Base-by-base conservation (phyloP, 1,140 invertebrate species). In the Scaptomyza pallida region DNA sequence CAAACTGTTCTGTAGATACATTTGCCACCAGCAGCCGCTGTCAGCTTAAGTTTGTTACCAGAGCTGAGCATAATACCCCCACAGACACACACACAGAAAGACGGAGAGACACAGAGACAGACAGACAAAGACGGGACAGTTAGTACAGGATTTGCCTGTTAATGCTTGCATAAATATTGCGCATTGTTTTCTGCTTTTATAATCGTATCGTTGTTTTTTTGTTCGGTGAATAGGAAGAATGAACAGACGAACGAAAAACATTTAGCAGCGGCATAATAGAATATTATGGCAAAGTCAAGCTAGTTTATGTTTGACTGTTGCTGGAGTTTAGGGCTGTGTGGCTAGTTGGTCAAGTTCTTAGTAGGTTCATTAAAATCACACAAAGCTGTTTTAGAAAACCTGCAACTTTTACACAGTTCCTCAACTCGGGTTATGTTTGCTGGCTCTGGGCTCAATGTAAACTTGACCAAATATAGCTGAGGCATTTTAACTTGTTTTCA, bases 311-410 rank as follows among this genome's bases (percentile, higher is more conserved):
- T 74, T 81, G 72, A 67, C 75, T 76, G 70, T 26, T 26, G 55
- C 43, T 72, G 2, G 51, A 6, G 5, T 26, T 55, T 55, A 26
- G 37, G 52, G 52, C 51, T 23, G 33, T 30, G 40, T 72, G 67
- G 50, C 48, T 30, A 50, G 44, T 44, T 72, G 73, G 62, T 77
- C 62, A 64, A 75, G 80, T 65, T 77, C 78, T 85, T 74, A 85
- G 81, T 81, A 72, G 77, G 61, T 86, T 86, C 82, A 86, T 86
- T 86, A 86, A 86, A 86, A 81, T 86, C 69, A 75, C 78, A 86
- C 35, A 33, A 51, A 59, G 55, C 44, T 23, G 54, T 67, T 50
- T 55, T 48, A 26, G 55, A 55, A 9, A 67, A 50, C 44, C 63
- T 67, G 63, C 63, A 59, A 45, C 62, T 41, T 35, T 35, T 64